Percentiles rank a stretch among this genome's conserved stretches.
Conservation (phyloP, 2,888 invertebrate species). For the Eudemis profundana region DNA sequence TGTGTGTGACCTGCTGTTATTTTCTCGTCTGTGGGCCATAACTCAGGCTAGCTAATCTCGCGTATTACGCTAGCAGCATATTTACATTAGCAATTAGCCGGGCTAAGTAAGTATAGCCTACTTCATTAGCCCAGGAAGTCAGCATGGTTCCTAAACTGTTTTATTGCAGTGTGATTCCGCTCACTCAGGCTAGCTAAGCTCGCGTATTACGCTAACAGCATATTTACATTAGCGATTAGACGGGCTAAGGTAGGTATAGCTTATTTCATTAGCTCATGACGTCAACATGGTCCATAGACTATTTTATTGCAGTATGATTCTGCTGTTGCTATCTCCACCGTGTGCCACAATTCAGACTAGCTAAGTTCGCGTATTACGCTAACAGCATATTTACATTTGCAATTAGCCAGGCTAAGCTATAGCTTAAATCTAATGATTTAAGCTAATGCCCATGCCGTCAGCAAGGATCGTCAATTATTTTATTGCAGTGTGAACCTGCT, state of each 20-base stretch:
- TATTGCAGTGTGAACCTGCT: neutral
- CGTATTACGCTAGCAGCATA: conserved; percentile 51
- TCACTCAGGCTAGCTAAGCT: too few relatives aligned
- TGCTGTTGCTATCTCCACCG: too few relatives aligned
- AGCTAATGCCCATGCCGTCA: too few relatives aligned
- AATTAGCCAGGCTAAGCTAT: too few relatives aligned
- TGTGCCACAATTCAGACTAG: too few relatives aligned
- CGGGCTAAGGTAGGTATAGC: conserved; percentile 50
- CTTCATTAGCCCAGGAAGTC: conserved; percentile 49
- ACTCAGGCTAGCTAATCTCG: conserved; percentile 44
- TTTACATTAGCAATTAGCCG: conserved; percentile 59
- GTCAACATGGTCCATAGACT: conserved; percentile 30
- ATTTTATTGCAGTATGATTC: too few relatives aligned
- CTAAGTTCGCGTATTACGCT: too few relatives aligned
- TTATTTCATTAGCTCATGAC: conserved; percentile 49
- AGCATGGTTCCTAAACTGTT: conserved; percentile 33
- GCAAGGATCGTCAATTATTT: too few relatives aligned
- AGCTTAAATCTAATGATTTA: too few relatives aligned
- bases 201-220: conserved; percentile 44
- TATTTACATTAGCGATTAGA: conserved; percentile 61
- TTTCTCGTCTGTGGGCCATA: conserved; percentile 28
- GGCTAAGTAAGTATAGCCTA: conserved; percentile 51
- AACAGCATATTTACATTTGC: neutral
- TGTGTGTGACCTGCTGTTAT: conserved; percentile 5
- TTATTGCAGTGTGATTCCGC: too few relatives aligned